These are phyloP conservation scores for Gavia stellata DNA, from an alignment of 2,113 vertebrate genomes.

Conservation along the genomic window DNA sequence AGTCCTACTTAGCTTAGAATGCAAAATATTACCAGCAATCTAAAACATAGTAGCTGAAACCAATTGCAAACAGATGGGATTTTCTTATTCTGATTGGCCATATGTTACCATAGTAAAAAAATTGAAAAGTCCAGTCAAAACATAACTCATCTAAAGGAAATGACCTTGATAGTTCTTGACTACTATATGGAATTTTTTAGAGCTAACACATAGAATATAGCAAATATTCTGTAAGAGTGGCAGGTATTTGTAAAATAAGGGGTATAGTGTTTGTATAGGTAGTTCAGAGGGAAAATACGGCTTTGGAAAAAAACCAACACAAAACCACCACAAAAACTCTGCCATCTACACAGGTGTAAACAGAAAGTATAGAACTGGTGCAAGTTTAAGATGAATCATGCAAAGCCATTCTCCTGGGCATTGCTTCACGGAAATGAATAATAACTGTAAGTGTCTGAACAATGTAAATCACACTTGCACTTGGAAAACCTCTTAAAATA, in stretches of 20 bases:
- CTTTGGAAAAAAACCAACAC: not conserved
- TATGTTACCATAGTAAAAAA: slow-evolving; percentile 56
- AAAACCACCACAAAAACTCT: not conserved
- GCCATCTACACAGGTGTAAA: slow-evolving; percentile 54
- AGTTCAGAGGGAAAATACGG: slow-evolving; percentile 25
- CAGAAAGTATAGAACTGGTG: not conserved
- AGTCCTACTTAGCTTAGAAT: slow-evolving; percentile 31
- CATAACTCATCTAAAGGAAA: slow-evolving; percentile 50
- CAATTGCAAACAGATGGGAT: slow-evolving; percentile 65
- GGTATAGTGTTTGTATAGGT: not conserved
- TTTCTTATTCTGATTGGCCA: slow-evolving; percentile 53
- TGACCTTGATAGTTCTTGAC: slow-evolving; percentile 47
- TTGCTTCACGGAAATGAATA: slow-evolving; percentile 62
- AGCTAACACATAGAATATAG: not conserved
- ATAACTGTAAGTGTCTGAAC: slow-evolving; percentile 61
- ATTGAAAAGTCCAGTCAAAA: slow-evolving; percentile 48
- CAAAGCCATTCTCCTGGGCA: slow-evolving; percentile 43
- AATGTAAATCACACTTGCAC: slow-evolving; percentile 62
- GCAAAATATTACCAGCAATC: slow-evolving; percentile 40
- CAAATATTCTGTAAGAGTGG: not conserved
- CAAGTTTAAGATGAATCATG: slow-evolving; percentile 40
- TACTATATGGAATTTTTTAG: not conserved
- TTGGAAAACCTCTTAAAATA: slow-evolving; percentile 67
- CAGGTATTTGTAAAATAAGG: not conserved
- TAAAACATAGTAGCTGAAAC: slow-evolving; percentile 37